Evolutionary conservation across 2,888 invertebrate species (phyloP).

Genomic region (Tortrix viridana): DNA sequence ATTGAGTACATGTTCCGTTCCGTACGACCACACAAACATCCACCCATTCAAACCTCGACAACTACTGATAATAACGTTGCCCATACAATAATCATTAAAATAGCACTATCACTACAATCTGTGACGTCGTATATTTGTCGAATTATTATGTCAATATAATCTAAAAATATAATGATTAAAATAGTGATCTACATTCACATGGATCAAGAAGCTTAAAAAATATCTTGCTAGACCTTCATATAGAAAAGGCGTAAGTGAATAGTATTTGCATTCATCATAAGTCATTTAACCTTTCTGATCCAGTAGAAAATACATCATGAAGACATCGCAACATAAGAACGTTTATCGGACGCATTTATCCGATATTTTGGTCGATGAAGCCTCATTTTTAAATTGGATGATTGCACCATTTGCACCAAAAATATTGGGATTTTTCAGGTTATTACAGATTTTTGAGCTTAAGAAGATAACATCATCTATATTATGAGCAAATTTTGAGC

Average conservation of each 20-base stretch:
- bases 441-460: not conserved
- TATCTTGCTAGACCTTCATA: not conserved
- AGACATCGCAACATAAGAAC: slow-evolving; percentile 32
- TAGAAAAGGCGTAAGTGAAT: not conserved
- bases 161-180: slow-evolving; percentile 35
- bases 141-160: slow-evolving; percentile 35
- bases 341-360: slow-evolving; percentile 20
- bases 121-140: slow-evolving; percentile 32
- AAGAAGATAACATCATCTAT: not conserved
- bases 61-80: slow-evolving; percentile 28
- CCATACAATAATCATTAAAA: slow-evolving; percentile 36
- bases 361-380: slow-evolving; percentile 14
- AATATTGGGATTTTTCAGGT: not conserved
- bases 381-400: slow-evolving; percentile 13
- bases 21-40: slow-evolving; percentile 33
- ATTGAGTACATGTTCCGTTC: slow-evolving; percentile 26
- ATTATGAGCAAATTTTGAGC: slow-evolving; percentile 23
- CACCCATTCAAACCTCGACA: slow-evolving; percentile 31
- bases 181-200: slow-evolving; percentile 7
- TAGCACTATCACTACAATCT: slow-evolving; percentile 33
- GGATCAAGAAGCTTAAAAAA: slow-evolving; percentile 10
- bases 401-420: slow-evolving; percentile 16
- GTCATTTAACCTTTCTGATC: slow-evolving; percentile 11
- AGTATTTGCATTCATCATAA: not conserved
- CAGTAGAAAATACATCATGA: slow-evolving; percentile 10